A percentile compares a stretch with the other conserved stretches of the same genome.
phyloP scores from a whole-genome alignment of 1,140 invertebrate genomes.

The Dolichoris vasculosae region DNA sequence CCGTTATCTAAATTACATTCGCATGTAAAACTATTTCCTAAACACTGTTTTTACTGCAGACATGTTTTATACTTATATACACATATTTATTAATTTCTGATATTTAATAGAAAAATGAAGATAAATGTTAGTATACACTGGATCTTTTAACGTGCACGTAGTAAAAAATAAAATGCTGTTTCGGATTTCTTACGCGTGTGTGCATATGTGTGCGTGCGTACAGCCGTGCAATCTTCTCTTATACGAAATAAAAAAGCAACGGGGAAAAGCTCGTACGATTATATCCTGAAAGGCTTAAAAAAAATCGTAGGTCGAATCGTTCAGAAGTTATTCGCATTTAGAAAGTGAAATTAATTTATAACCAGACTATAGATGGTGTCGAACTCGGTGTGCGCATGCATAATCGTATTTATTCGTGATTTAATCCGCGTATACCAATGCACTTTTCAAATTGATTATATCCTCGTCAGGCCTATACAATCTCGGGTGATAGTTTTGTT shows the following conservation, averaged over 20 bases:
- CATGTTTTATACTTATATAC: background rate
- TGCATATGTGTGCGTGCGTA: too few relatives aligned
- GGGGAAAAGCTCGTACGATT: background rate
- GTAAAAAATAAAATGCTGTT: too few relatives aligned
- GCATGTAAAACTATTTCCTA: background rate
- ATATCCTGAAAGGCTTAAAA: conserved; percentile 30
- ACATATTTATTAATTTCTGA: background rate
- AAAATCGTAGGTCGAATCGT: conserved; percentile 40
- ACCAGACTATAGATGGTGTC: background rate
- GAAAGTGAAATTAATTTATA: conserved; percentile 52
- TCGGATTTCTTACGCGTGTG: too few relatives aligned
- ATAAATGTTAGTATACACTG: too few relatives aligned
- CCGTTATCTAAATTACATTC: background rate
- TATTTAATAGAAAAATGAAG: background rate
- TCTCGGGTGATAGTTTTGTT: background rate
- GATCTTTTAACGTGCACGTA: too few relatives aligned
- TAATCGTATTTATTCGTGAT: conserved; percentile 46
- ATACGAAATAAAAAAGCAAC: background rate
- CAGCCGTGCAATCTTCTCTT: background rate
- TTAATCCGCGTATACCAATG: conserved; percentile 22
- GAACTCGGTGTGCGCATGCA: conserved; percentile 3
- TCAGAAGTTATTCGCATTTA: conserved; percentile 48
- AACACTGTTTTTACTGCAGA: background rate
- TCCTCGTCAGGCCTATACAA: background rate
- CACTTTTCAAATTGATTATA: conserved; percentile 38